Percentiles rank a stretch among this genome's conserved stretches.
Evolutionary conservation across 2,113 vertebrate species (phyloP).

Genomic region (Pygoscelis antarcticus): DNA sequence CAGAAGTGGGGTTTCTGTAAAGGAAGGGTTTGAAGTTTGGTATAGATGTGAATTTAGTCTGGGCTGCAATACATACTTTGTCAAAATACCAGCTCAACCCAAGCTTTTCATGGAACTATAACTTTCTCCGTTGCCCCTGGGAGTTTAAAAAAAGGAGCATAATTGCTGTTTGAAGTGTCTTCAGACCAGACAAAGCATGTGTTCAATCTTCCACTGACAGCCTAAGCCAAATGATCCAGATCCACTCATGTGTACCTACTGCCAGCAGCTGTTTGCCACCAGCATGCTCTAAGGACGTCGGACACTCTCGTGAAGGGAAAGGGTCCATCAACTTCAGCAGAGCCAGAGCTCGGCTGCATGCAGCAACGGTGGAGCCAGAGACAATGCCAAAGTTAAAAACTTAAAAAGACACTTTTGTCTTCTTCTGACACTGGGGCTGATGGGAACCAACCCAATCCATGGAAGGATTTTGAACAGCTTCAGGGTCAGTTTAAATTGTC

Average conservation of each 20-base stretch:
- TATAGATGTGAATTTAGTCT: neutral
- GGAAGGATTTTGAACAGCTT: neutral
- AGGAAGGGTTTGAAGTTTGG: neutral
- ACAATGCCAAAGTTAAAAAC: neutral
- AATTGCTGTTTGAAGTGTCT: neutral
- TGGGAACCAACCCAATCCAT: neutral
- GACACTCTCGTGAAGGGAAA: neutral
- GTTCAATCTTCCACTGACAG: neutral
- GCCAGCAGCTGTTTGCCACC: neutral
- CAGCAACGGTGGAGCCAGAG: neutral
- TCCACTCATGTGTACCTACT: neutral
- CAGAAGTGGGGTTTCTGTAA: neutral
- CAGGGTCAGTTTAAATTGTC: neutral
- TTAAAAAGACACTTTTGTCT: neutral
- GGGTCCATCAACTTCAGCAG: neutral
- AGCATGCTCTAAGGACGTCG: rapidly evolving
- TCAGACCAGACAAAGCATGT: neutral
- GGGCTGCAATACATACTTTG: neutral
- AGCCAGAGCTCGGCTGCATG: neutral
- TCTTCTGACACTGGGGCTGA: neutral
- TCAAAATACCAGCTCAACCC: neutral
- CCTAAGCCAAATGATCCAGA: neutral
- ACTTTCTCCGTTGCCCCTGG: neutral
- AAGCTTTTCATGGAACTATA: neutral
- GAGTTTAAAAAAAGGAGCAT: neutral